A percentile compares a stretch with the other conserved stretches of the same genome.
Evolutionary conservation across 2,888 invertebrate genomes (phyloP).

Genomic region (Isotomurus palustris): DNA sequence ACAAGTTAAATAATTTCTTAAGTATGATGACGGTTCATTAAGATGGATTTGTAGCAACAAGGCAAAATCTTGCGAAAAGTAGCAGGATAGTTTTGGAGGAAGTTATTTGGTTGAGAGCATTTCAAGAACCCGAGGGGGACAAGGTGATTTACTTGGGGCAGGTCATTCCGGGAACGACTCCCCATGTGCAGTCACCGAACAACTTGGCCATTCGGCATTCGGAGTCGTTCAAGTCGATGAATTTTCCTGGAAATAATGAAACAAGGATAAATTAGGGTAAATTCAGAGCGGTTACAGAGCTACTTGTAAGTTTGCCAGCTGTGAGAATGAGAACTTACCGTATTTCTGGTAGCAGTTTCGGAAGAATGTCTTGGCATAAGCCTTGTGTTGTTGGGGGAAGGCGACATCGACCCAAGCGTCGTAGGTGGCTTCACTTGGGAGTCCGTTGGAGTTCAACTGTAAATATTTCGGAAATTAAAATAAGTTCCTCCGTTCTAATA

Average conservation of each 20-base stretch:
- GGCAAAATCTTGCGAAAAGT: too few relatives aligned
- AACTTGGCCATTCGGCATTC: neutral
- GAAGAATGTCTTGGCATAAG: neutral
- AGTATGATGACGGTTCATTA: too few relatives aligned
- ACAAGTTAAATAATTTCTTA: too few relatives aligned
- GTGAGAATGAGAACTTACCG: too few relatives aligned
- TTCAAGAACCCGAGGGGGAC: neutral
- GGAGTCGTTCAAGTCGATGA: neutral
- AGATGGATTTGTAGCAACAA: too few relatives aligned
- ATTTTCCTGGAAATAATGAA: conserved; percentile 1
- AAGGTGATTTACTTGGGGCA: neutral
- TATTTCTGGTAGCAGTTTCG: conserved; percentile 6
- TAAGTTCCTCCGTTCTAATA: neutral
- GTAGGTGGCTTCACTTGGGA: neutral
- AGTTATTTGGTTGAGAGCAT: too few relatives aligned
- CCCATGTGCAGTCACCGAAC: conserved; percentile 9
- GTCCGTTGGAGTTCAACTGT: conserved; percentile 5
- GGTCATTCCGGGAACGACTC: neutral
- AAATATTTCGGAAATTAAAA: neutral
- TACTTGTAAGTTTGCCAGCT: too few relatives aligned
- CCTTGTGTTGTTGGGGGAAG: neutral
- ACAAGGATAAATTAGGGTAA: too few relatives aligned
- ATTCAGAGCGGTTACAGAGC: too few relatives aligned
- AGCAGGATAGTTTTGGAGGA: too few relatives aligned
- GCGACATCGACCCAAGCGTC: neutral